These are phyloP conservation scores for Drosophila neocordata DNA, from an alignment of 1,140 invertebrate genomes.

Conservation along the genomic window DNA sequence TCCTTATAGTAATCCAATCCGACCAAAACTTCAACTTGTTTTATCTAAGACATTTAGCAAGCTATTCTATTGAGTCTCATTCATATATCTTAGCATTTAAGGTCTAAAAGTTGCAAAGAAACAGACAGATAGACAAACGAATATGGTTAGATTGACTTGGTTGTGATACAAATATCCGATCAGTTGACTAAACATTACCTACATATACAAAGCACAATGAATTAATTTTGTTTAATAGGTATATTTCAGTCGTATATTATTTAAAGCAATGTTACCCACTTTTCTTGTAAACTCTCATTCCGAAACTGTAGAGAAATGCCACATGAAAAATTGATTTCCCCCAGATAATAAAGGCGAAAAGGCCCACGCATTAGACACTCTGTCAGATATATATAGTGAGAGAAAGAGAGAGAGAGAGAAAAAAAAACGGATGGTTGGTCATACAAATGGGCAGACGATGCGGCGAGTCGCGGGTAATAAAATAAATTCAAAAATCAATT, in stretches of 20 bases:
- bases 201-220: background rate
- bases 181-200: no score
- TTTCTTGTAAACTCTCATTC: background rate
- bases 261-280: background rate
- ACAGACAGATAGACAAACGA: no score
- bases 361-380: background rate
- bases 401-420: background rate
- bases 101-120: background rate
- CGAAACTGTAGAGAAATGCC: background rate
- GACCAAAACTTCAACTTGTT: no score
- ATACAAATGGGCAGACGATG: background rate
- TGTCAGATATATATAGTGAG: no score
- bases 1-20: no score
- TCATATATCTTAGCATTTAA: no score
- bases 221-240: background rate
- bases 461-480: slow-evolving; percentile 5
- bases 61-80: no score
- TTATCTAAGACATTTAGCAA: no score
- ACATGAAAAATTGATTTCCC: background rate
- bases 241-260: background rate
- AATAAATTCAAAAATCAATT: slow-evolving; percentile 10
- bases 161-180: no score
- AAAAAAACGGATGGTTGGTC: background rate
- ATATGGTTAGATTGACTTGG: no score
- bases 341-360: background rate